Base-by-base conservation (phyloP, 2,113 vertebrate species). In the Gymnobelideus leadbeateri region DNA sequence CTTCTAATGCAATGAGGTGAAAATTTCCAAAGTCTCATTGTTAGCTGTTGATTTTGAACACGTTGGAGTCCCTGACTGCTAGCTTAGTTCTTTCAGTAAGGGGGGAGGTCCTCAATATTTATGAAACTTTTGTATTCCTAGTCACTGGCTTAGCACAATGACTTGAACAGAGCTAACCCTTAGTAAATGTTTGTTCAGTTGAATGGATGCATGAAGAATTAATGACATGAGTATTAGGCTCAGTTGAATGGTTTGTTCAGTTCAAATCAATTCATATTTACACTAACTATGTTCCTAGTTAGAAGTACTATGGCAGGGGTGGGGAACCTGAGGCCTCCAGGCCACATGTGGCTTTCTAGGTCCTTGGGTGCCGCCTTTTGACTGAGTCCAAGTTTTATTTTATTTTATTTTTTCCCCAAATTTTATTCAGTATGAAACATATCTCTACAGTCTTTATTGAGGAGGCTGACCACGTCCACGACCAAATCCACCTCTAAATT, bases 121-220 rank as follows among this genome's bases (percentile, higher is more conserved):
- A 14, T 3, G 12, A 37, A 37, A 68, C 31, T 68, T 37, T 68
- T 31, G 57, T 68, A 68, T 68, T 3, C 28, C 31, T 68, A 68
- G 31, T 31, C 31, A 37, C 28, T 31, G 28, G 57, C 11, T 2
- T 31, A 31, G 57, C 57, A 61, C 31, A 68, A 37, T 68, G 57
- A 37, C 31, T 68, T 68, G 31, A 37, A 68, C 57, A 68, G 57
- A 68, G 28, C 31, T 43, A 84, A 84, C 37, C 16, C 68, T 84
- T 84, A 84, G 26, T 43, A 84, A 84, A 84, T 84, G 26, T 84
- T 84, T 43, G 26, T 90, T 89, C 3, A 23, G 19, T 92, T 61
- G 49, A 53, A 77, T 57, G 52, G 89, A 11, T 95, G 93, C 37
- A 51, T 94, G 77, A 91, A 92, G 4, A 54, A 89, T 77, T n/a